Percentiles rank a stretch among this genome's conserved stretches.
Evolutionary conservation across 1,140 invertebrate genomes (phyloP).

Genomic region (Muscidifurax raptorellus): DNA sequence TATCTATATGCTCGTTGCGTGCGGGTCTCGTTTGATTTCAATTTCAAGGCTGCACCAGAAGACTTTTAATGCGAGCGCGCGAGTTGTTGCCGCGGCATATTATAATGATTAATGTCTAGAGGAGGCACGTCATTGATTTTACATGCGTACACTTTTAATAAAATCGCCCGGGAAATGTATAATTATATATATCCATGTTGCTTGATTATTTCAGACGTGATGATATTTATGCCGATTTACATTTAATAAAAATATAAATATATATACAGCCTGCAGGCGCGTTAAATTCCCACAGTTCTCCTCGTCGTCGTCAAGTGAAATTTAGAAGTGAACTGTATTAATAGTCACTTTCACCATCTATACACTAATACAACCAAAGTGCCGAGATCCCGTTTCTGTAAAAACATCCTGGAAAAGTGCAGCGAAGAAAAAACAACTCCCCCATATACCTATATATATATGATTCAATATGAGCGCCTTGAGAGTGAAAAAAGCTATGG

Average conservation of each 20-base stretch:
- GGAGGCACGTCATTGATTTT: neutral
- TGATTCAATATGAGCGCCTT: too few relatives aligned
- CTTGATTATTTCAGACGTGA: neutral
- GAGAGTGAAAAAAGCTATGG: too few relatives aligned
- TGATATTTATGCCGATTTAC: neutral
- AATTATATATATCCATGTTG: neutral
- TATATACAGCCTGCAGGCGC: too few relatives aligned
- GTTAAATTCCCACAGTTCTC: neutral
- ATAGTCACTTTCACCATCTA: neutral
- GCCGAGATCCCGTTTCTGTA: neutral
- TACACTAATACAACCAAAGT: neutral
- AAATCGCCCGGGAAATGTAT: neutral
- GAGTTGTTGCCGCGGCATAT: neutral
- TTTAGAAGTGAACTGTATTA: neutral
- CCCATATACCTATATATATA: too few relatives aligned
- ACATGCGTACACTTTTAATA: neutral
- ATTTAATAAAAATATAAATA: neutral
- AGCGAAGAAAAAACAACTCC: neutral
- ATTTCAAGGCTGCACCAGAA: slow-evolving; percentile 1
- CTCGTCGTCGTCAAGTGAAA: too few relatives aligned
- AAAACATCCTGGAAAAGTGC: neutral
- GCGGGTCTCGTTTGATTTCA: slow-evolving; percentile 21
- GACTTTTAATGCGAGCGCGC: neutral
- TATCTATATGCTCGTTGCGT: neutral
- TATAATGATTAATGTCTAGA: slow-evolving; percentile 23